Base-by-base conservation (phyloP, 2,113 vertebrate species). In the Bubo blakistoni region DNA sequence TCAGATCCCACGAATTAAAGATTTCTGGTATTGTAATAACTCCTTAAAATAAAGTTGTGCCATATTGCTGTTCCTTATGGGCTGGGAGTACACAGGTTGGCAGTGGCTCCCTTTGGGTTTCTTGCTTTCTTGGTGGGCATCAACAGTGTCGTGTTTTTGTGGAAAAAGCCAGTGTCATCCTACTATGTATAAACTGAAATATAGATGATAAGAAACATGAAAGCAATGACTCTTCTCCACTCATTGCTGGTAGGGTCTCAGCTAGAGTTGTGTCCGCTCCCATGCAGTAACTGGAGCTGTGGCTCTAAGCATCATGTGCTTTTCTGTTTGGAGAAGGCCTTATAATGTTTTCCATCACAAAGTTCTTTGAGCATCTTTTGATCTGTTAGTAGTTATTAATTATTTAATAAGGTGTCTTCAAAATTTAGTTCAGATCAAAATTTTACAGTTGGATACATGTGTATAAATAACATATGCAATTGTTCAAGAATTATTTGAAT, bases 271-370 rank as follows among this genome's bases (percentile, higher is more conserved):
- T 49, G 26, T 25, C 54, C 5, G 1, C 42, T 71, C 20, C 9
- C 54, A 34, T 1, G 5, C 5, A 15, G n/a, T 29, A 49, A 69
- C 29, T 17, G 4, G 2, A 79, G 11, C 38, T 0, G 0, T n/a
- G 52, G 8, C 21, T 67, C 17, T 49, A 72, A 13, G 19, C n/a
- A 66, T 34, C 10, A 3, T 0, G 0, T 16, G 5, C 24, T 79
- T 32, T 69, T 46, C 29, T 72, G 6, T 73, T 84, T 71, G 52
- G 32, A 51, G 36, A 46, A 63, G 18, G 14, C 13, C 9, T 63
- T 69, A 4, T 1, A 42, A 38, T 9, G 4, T 34, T 59, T 84
- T 67, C 42, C 12, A 2, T 38, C 15, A 21, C 15, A 54, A 46
- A 80, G 13, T 18, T 72, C 52, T 85, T 24, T 26, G 17, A 90